phyloP scores from a whole-genome alignment of 2,797 vertebrate genomes.

The Paedocypris micromegethes region DNA sequence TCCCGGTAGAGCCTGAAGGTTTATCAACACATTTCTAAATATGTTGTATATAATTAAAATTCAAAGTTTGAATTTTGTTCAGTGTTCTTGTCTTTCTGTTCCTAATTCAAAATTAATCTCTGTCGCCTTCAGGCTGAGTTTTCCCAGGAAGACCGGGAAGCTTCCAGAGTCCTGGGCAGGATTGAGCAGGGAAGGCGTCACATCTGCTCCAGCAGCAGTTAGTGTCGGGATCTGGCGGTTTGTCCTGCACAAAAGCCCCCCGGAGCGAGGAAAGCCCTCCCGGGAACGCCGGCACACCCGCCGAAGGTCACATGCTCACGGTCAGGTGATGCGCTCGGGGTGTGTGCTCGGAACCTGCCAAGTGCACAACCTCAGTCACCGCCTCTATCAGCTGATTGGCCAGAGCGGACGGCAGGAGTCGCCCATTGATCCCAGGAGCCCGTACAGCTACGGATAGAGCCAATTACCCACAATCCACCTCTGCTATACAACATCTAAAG shows the following conservation, averaged over 20 bases:
- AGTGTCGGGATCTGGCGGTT: conserved; percentile 52
- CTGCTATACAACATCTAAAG: too few relatives aligned
- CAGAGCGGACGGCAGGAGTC: conserved; percentile 69
- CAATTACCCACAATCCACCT: too few relatives aligned
- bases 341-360: conserved; percentile 88
- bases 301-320: conserved; percentile 42
- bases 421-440: conserved; percentile 80
- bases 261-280: conserved; percentile 29
- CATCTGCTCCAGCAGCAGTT: conserved; percentile 35
- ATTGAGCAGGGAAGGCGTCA: conserved; percentile 34
- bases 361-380: conserved; percentile 85
- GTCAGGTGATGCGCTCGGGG: conserved; percentile 75
- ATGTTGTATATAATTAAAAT: not conserved
- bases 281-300: conserved; percentile 62
- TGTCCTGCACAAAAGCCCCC: conserved; percentile 53
- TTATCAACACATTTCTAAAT: too few relatives aligned
- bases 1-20: too few relatives aligned
- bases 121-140: conserved; percentile 49
- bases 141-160: conserved; percentile 44
- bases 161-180: conserved; percentile 34
- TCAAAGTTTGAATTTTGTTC: not conserved
- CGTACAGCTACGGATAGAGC: conserved; percentile 71
- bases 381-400: conserved; percentile 84
- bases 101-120: conserved; percentile 4
- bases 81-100: conserved; percentile 8